Conservation (phyloP, 1,140 invertebrate genomes). For the Drosophila azteca region DNA sequence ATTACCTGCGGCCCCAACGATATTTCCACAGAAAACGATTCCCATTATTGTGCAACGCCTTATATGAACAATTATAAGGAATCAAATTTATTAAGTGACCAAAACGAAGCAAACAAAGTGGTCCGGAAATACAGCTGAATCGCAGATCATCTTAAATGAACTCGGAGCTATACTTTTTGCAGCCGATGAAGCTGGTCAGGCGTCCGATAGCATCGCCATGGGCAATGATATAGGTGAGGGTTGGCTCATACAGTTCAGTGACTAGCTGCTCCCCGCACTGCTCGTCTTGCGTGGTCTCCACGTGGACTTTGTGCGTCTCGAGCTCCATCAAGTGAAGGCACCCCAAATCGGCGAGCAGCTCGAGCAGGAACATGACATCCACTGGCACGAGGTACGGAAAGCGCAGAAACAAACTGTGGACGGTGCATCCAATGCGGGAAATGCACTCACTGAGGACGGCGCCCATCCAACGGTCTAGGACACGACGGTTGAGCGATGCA, state of each 20-base stretch:
- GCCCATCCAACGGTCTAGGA: constrained; percentile 89
- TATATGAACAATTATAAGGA: no score
- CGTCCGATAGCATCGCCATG: constrained; percentile 84
- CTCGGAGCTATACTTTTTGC: constrained; percentile 85
- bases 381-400: constrained; percentile 84
- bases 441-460: constrained; percentile 87
- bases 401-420: constrained; percentile 85
- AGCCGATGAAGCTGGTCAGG: constrained; percentile 86
- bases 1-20: no score
- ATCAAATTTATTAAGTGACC: no score
- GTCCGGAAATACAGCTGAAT: no score
- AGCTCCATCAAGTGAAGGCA: constrained; percentile 66
- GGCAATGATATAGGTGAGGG: constrained; percentile 55
- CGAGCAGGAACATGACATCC: constrained; percentile 72
- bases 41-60: no score
- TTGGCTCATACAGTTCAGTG: constrained; percentile 62
- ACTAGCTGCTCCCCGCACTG: constrained; percentile 52
- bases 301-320: constrained; percentile 19
- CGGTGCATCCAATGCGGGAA: constrained; percentile 85
- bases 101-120: not conserved
- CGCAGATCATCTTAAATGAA: constrained; percentile 81
- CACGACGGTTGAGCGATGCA: constrained; percentile 88
- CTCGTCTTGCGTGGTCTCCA: constrained; percentile 50
- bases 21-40: no score
- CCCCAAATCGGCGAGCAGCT: constrained; percentile 61